Evolutionary conservation across 2,888 invertebrate species (phyloP).

Genomic region (Pyrocoelia pectoralis): DNA sequence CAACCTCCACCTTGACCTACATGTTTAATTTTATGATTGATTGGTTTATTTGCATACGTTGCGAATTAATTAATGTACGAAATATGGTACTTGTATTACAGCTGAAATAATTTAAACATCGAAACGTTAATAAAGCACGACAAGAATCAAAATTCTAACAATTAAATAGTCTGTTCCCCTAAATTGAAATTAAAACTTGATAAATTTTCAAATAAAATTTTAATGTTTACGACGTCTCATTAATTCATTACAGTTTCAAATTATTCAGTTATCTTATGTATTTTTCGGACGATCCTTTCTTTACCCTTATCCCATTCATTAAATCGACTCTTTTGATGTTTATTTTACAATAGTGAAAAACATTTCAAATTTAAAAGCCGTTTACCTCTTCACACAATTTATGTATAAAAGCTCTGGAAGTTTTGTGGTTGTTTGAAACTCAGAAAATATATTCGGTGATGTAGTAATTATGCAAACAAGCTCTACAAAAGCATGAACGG

Average conservation of each 20-base stretch:
- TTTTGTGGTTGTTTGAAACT: slow-evolving; percentile 30
- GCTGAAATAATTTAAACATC: no score
- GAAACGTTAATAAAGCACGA: no score
- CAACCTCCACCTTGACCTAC: neutral
- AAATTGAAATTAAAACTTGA: no score
- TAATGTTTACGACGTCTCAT: no score
- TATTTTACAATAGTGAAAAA: slow-evolving; percentile 17
- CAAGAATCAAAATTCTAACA: no score
- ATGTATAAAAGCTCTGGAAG: slow-evolving; percentile 29
- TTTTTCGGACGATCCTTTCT: neutral
- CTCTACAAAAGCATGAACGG: slow-evolving; percentile 31
- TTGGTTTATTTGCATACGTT: neutral
- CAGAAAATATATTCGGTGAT: slow-evolving; percentile 27
- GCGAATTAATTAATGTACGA: neutral
- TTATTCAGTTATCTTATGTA: no score
- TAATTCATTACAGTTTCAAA: no score
- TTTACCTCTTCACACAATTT: slow-evolving; percentile 23
- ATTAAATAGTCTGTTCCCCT: no score
- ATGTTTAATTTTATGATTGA: slow-evolving; percentile 1
- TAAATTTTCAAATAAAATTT: no score
- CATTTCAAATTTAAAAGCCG: slow-evolving; percentile 20
- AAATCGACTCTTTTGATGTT: neutral
- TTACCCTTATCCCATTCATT: neutral
- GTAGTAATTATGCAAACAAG: slow-evolving; percentile 34
- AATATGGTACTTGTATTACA: no score